A percentile compares a stretch with the other conserved stretches of the same genome.
Evolutionary conservation across 2,113 vertebrate genomes (phyloP).

Genomic region (Erythrolamprus reginae): DNA sequence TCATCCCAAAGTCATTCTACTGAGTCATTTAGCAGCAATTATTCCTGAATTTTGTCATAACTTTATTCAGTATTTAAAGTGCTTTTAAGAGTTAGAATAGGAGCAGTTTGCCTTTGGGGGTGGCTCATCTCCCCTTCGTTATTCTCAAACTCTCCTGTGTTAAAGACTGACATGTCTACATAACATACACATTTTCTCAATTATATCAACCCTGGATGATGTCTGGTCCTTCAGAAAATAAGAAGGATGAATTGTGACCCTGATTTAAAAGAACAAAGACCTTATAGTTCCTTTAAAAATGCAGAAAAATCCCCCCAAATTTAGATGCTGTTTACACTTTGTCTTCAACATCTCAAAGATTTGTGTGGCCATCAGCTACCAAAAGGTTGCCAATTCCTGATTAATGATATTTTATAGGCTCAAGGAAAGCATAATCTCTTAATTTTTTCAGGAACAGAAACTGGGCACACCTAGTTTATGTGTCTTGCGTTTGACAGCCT

Average conservation of each 20-base stretch:
- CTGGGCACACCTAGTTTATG: not conserved
- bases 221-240: not conserved
- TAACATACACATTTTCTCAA: not conserved
- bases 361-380: not conserved
- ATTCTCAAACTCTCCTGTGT: not conserved
- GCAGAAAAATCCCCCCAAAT: not conserved
- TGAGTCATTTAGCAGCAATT: not conserved
- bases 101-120: not conserved
- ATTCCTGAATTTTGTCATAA: not conserved
- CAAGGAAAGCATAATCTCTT: not conserved
- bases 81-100: not conserved
- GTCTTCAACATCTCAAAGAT: not conserved
- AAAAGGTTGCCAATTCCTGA: not conserved
- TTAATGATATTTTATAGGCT: not conserved
- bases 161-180: not conserved
- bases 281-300: not conserved
- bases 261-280: not conserved
- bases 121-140: not conserved
- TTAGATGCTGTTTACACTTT: not conserved
- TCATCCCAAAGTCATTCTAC: not conserved
- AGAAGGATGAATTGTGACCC: not conserved
- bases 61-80: not conserved
- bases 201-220: not conserved
- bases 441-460: not conserved
- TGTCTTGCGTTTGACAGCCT: not conserved